These are phyloP conservation scores for Prostheceraeus crozeri DNA, from an alignment of 2,888 invertebrate genomes.

Conservation along the genomic window DNA sequence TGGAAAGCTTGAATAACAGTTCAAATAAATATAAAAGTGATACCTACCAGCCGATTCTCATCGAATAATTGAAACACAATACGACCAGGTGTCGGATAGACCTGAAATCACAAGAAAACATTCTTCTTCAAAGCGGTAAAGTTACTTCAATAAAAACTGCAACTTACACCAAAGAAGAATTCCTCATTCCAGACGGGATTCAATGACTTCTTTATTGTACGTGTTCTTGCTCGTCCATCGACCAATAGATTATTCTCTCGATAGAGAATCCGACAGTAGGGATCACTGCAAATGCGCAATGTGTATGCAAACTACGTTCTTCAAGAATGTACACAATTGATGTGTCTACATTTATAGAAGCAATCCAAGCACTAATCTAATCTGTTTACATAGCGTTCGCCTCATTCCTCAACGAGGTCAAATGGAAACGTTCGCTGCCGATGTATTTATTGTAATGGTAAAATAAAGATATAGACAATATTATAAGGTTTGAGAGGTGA, in stretches of 20 bases:
- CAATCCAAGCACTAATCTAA: too few relatives aligned
- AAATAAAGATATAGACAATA: too few relatives aligned
- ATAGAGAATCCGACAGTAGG: slow-evolving; percentile 86
- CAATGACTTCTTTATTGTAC: slow-evolving; percentile 92
- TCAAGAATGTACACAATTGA: too few relatives aligned
- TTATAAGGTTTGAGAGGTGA: too few relatives aligned
- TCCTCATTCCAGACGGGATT: slow-evolving; percentile 97
- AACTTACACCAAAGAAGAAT: slow-evolving; percentile 77
- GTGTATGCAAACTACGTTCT: neutral
- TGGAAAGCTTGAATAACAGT: neutral
- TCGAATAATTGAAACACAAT: slow-evolving; percentile 92
- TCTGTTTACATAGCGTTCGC: too few relatives aligned
- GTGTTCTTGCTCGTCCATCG: slow-evolving; percentile 85
- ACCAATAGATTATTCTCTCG: slow-evolving; percentile 64
- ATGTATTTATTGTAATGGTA: too few relatives aligned
- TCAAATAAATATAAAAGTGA: neutral
- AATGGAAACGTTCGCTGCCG: too few relatives aligned
- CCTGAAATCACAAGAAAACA: slow-evolving; percentile 60
- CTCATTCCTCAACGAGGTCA: too few relatives aligned
- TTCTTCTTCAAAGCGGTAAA: neutral
- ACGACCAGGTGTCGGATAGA: slow-evolving; percentile 82
- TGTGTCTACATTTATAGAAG: too few relatives aligned
- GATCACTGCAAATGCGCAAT: slow-evolving; percentile 67
- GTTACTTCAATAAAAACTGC: slow-evolving; percentile 15
- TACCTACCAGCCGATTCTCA: slow-evolving; percentile 73